A percentile compares a stretch with the other conserved stretches of the same genome.
Evolutionary conservation across 2,797 vertebrate species (phyloP).

Genomic region (Epinephelus malabaricus): DNA sequence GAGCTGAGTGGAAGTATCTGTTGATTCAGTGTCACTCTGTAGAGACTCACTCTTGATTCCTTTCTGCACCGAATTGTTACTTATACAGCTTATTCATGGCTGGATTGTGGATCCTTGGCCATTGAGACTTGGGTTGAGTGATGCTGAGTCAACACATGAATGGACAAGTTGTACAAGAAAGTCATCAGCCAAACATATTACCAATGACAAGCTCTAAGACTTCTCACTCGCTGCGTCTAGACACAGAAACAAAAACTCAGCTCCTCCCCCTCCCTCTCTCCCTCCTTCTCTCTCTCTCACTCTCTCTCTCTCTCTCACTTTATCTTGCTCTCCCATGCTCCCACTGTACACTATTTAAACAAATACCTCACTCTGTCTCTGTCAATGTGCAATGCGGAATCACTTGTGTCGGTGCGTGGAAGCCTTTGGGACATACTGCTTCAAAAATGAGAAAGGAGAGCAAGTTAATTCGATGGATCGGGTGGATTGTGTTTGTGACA

Average conservation of each 20-base stretch:
- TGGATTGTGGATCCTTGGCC: not conserved
- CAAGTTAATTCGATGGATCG: slow-evolving; percentile 64
- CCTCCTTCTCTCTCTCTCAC: slow-evolving; percentile 4
- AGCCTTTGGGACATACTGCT: slow-evolving; percentile 10
- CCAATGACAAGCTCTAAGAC: slow-evolving; percentile 40
- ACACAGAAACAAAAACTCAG: slow-evolving; percentile 15
- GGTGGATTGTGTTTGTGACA: slow-evolving; percentile 58
- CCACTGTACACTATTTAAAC: slow-evolving; percentile 52
- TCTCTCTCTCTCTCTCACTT: slow-evolving; percentile 18
- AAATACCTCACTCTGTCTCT: slow-evolving; percentile 60
- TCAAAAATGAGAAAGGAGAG: slow-evolving; percentile 73
- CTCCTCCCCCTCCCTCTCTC: slow-evolving; percentile 23
- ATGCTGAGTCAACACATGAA: slow-evolving; percentile 49
- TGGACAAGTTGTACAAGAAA: slow-evolving; percentile 46
- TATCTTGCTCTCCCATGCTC: slow-evolving; percentile 31
- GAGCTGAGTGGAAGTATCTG: not conserved
- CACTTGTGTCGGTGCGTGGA: not conserved
- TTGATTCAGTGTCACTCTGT: not conserved
- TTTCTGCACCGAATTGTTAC: not conserved
- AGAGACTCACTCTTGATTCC: not conserved
- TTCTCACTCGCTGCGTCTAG: slow-evolving; percentile 26
- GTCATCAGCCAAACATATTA: slow-evolving; percentile 21
- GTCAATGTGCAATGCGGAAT: slow-evolving; percentile 15
- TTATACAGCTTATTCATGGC: not conserved
- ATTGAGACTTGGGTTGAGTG: slow-evolving; percentile 6